Evolutionary conservation across 2,888 invertebrate genomes (phyloP), one percentile per base, ranked within the genome.

Genomic region (Hermaeophaga mercurialis): DNA sequence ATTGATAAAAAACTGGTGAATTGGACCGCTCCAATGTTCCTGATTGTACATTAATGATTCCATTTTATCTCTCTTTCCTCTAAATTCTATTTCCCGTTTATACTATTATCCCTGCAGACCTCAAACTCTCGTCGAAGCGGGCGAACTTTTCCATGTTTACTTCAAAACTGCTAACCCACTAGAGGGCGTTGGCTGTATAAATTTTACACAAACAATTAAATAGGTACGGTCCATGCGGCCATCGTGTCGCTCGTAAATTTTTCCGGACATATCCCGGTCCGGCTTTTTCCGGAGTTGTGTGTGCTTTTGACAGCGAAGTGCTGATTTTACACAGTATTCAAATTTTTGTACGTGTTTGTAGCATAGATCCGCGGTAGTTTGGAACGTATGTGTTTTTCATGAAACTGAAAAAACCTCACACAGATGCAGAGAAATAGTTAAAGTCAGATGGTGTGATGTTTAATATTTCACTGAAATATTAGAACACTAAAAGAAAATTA

Each of bases 131-230:
- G 2, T 11, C 19, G 9, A 18, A 39, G 18, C 18, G 39, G 9
- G n/a, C 19, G 22, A 12, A 19, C 12, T 39, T 39, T 22, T 22
- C 15, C 15, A n/a, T 39, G 18, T 52, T 43, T 52, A 9, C 33
- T 2, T 22, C 31, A 3, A 33, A 24, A 11, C 41, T 31, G 50
- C 31, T 12, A 41, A 41, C 41, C 28, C 34, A 34, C 24, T 19
- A 26, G 11, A 28, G 49, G 56, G 44, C 49, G 56, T 33, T 34
- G 9, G 22, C 26, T 39, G 41, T 43, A 57, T 53, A 52, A 56
- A 56, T 56, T 56, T 53, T 41, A 53, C 52, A 56, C 52, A 53
- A 56, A 52, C 52, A 56, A 52, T 56, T 53, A 56, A 41, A 52
- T 47, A 31, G 56, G 36, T 53, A 38, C 12, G 41, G 52, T 41